Base-by-base conservation (phyloP, 2,113 vertebrate genomes). In the Girardinichthys multiradiatus region DNA sequence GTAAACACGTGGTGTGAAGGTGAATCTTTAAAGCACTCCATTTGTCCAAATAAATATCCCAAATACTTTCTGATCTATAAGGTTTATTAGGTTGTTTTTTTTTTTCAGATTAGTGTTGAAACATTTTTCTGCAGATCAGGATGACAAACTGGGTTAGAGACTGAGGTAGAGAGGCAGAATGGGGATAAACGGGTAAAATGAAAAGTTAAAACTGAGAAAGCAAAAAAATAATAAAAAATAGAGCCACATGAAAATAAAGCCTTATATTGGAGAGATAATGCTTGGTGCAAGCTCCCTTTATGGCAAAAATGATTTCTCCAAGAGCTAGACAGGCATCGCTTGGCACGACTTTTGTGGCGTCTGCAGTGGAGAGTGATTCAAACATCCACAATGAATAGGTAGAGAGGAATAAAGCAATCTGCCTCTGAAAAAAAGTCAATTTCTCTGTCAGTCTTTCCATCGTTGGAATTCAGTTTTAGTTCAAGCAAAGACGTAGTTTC, bases 341-440 rank as follows among this genome's bases (percentile, higher is more conserved):
- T 72, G 81, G 77, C 62, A 72, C 31, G 57, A 71, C 74, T 70
- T 27, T 28, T 0, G 60, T 76, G 79, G 77, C 69, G 70, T 87
- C 78, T 79, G 66, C 35, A 3, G 1, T 45, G 35, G 57, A 4
- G 29, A 74, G 68, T 62, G 76, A 70, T 28, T 76, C 81, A 87
- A 88, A 86, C 30, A 84, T 11, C 14, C 33, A 42, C 60, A 69
- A 64, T 72, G 70, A 78, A 81, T 76, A 79, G 68, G 63, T 82
- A 57, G 62, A 48, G 59, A 84, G 75, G 80, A 89, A 90, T 78
- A 77, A 89, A 85, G 62, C 85, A 87, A 80, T 90, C 85, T 85
- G 83, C 57, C 27, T 33, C 27, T 77, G 77, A 80, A 4, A 28
- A 11, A 63, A 42, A 67, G 59, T 77, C 62, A 6, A 59, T 74